These are phyloP conservation scores for Euborellia annulipes DNA, from an alignment of 1,140 invertebrate genomes.

Conservation along the genomic window DNA sequence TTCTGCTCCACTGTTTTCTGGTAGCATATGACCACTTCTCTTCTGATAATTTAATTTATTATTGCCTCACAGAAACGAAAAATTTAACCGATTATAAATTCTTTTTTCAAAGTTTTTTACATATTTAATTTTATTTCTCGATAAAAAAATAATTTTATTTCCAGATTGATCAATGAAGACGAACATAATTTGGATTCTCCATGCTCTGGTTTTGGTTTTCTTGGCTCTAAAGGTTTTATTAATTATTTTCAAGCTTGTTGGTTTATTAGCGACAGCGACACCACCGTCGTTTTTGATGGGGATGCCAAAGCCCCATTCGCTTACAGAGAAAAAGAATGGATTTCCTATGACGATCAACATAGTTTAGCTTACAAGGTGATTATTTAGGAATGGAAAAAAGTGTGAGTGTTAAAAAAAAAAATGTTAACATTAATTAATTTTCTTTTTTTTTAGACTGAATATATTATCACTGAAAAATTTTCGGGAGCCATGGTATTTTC, in stretches of 20 bases:
- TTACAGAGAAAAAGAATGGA: conserved; percentile 59
- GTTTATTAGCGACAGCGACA: conserved; percentile 37
- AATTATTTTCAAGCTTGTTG: conserved; percentile 49
- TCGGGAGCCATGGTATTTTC: conserved; percentile 65
- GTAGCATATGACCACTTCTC: no score
- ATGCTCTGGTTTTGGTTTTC: conserved; percentile 42
- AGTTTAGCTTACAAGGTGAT: conserved; percentile 58
- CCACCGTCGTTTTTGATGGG: conserved; percentile 40
- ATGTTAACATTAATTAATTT: no score
- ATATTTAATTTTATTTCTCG: no score
- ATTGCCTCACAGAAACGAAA: no score
- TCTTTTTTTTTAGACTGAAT: conserved; percentile 36
- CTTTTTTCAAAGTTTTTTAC: no score
- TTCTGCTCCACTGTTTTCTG: no score
- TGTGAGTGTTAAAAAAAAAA: no score
- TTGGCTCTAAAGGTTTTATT: conserved; percentile 53
- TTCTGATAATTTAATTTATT: no score
- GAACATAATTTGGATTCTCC: conserved; percentile 54
- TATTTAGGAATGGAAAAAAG: no score
- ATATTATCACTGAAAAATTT: conserved; percentile 40
- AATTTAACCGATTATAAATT: no score
- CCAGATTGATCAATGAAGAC: conserved; percentile 43
- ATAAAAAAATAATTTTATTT: no score
- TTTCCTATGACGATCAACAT: conserved; percentile 66
- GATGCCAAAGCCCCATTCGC: conserved; percentile 64